A percentile compares a stretch with the other conserved stretches of the same genome.
These are phyloP conservation scores for Platycheirus rosarum DNA, from an alignment of 2,888 invertebrate species.

Conservation along the genomic window DNA sequence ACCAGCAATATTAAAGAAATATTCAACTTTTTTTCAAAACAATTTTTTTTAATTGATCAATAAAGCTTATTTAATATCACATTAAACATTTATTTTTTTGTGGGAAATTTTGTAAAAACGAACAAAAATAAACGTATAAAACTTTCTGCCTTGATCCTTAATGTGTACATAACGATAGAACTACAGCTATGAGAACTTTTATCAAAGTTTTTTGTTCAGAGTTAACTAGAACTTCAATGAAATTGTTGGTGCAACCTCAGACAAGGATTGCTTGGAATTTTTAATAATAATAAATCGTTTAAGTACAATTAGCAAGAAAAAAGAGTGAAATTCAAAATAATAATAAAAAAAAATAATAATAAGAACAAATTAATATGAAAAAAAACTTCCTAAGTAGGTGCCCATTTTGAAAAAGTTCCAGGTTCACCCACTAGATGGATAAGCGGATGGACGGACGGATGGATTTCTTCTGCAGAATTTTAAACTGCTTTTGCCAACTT, in stretches of 20 bases:
- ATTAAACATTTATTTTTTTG: no score
- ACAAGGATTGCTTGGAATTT: conserved; percentile 32
- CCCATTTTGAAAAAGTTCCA: conserved; percentile 19
- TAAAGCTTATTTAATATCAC: no score
- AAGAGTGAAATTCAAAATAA: conserved; percentile 9
- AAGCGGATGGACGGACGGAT: background rate
- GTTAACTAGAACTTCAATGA: background rate
- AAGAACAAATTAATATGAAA: no score
- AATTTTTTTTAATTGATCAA: no score
- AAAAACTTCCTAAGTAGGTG: background rate
- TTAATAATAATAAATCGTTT: conserved; percentile 59
- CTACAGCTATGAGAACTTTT: conserved; percentile 1
- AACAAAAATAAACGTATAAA: no score
- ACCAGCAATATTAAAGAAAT: no score
- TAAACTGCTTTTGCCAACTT: background rate
- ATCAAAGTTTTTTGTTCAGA: background rate
- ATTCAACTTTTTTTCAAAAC: no score
- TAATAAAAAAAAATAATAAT: background rate
- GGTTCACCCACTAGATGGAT: conserved; percentile 16
- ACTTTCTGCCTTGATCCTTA: background rate
- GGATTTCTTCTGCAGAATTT: background rate
- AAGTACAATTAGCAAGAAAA: conserved; percentile 52
- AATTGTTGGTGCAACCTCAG: background rate
- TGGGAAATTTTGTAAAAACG: no score
- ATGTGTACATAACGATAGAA: background rate